Base-by-base conservation (phyloP, 2,113 vertebrate species). In the Cynocephalus volans region DNA sequence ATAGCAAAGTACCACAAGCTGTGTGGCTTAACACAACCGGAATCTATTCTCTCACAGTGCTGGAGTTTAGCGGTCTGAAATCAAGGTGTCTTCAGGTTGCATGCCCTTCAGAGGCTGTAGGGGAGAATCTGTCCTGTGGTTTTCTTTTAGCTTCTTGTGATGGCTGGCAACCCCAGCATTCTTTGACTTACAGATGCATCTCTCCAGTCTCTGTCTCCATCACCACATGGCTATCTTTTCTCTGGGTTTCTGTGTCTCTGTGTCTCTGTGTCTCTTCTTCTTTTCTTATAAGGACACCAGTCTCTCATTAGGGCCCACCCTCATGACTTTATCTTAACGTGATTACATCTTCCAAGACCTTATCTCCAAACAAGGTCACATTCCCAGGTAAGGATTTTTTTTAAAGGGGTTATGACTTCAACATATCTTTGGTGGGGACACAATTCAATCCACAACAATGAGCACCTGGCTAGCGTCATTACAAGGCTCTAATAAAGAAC, bases 121-220 rank as follows among this genome's bases (percentile, higher is more conserved):
- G 15, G 17, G 3, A 45, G 15, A 8, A 1, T 21, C 14, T 5
- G 18, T 7, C 23, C 60, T 3, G 11, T 5, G 0, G 19, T 45
- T 33, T 26, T 15, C 58, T 83, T 28, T 60, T 36, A 62, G 45
- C 45, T 17, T 50, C 9, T 45, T 17, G 14, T 0, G 11, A 13
- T 14, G 24, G 26, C 33, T 13, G 31, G 45, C 23, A 6, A 3
- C 56, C 19, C 19, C 3, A 28, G 13, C 3, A 17, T 19, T 9
- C 65, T 7, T 24, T 3, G 3, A 4, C 13, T 54, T 52, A 13
- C 0, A 8, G 26, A 15, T 8, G 0, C 12, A 0, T 48, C 5
- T 1, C 0, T 10, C 23, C n/a, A 9, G 12, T 8, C 26, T 50
- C 87, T 28, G 60, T 64, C 41, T n/a, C 41, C 41, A 1, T 23